A percentile compares a stretch with the other conserved stretches of the same genome.
These are phyloP conservation scores for Delphinus delphis DNA, from an alignment of 2,113 vertebrate genomes.

Conservation along the genomic window DNA sequence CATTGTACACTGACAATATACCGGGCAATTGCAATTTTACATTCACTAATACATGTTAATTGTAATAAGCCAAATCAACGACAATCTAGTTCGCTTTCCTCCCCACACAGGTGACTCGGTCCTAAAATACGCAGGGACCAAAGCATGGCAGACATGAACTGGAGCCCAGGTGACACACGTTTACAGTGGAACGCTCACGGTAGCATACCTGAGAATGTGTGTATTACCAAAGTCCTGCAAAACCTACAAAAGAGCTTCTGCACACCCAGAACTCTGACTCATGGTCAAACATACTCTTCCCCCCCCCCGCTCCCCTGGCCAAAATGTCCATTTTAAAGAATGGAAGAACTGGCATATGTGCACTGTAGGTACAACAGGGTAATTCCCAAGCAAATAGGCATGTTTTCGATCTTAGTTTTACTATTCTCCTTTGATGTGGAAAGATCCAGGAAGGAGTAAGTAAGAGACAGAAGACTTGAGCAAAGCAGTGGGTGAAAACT, in stretches of 20 bases:
- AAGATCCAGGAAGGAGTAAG: neutral
- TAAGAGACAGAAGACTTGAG: too few relatives aligned
- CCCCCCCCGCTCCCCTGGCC: too few relatives aligned
- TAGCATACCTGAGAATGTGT: fast-evolving
- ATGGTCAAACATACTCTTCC: neutral
- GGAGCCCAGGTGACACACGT: fast-evolving
- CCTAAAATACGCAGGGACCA: neutral
- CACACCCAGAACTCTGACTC: neutral
- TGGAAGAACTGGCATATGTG: fast-evolving
- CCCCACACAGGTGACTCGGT: neutral
- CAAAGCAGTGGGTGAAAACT: fast-evolving
- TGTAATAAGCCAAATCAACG: neutral
- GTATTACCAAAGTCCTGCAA: neutral
- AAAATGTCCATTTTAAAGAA: neutral
- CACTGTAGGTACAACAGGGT: too few relatives aligned
- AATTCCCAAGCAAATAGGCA: neutral
- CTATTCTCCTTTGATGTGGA: neutral
- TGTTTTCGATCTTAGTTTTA: neutral
- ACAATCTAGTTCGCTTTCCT: neutral
- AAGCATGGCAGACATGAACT: neutral
- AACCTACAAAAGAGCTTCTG: neutral
- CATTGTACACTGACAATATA: fast-evolving
- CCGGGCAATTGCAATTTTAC: neutral
- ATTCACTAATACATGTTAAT: neutral
- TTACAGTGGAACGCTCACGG: too few relatives aligned